Evolutionary conservation across 1,140 invertebrate genomes (phyloP).

Genomic region (Drosophila chauvacae): DNA sequence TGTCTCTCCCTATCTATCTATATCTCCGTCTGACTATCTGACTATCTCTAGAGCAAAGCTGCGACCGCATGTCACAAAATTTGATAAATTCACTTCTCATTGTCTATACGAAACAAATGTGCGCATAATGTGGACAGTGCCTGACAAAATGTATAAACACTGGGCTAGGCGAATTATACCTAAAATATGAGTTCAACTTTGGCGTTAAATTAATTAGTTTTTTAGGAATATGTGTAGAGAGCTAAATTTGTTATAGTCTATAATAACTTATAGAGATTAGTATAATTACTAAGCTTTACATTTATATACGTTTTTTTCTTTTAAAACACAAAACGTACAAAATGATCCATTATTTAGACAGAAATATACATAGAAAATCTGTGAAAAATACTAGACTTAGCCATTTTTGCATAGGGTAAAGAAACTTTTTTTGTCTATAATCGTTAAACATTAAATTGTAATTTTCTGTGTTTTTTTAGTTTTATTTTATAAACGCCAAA

Average conservation of each 20-base stretch:
- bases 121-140: slow-evolving; percentile 14
- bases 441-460: too few relatives aligned
- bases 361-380: too few relatives aligned
- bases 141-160: not conserved
- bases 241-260: too few relatives aligned
- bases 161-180: not conserved
- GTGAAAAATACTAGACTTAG: too few relatives aligned
- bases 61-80: slow-evolving; percentile 70
- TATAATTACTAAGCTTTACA: not conserved
- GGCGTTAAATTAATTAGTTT: not conserved
- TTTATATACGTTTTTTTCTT: not conserved
- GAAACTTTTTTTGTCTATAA: too few relatives aligned
- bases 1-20: slow-evolving; percentile 10
- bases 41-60: slow-evolving; percentile 38
- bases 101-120: slow-evolving; percentile 49
- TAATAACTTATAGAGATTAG: too few relatives aligned
- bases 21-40: slow-evolving; percentile 16
- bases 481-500: too few relatives aligned
- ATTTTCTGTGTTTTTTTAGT: too few relatives aligned
- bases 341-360: too few relatives aligned
- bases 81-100: slow-evolving; percentile 72
- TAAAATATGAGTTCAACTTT: not conserved
- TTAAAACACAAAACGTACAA: too few relatives aligned
- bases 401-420: too few relatives aligned
- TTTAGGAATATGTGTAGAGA: not conserved